These are phyloP conservation scores for Leptosomus discolor DNA, from an alignment of 2,113 vertebrate genomes.

Conservation along the genomic window DNA sequence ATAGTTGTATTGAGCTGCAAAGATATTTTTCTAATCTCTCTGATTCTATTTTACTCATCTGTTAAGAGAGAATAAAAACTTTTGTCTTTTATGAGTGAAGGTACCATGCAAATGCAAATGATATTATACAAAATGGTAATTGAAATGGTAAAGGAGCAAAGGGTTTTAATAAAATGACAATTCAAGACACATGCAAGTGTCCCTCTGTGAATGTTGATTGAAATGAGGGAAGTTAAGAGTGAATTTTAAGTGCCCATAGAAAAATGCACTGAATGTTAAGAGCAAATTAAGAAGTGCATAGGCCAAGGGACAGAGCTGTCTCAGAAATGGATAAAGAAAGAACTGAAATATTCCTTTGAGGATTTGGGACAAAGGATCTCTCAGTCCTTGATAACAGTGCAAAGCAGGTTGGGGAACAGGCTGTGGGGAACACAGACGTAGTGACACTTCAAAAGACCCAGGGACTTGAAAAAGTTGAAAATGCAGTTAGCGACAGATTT, in stretches of 20 bases:
- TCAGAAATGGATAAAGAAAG: conserved; percentile 18
- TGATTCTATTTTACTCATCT: conserved; percentile 32
- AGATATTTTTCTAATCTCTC: not conserved
- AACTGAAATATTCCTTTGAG: conserved; percentile 36
- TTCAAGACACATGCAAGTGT: not conserved
- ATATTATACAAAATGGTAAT: conserved; percentile 17
- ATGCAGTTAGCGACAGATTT: conserved; percentile 31
- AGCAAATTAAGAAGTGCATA: conserved; percentile 34
- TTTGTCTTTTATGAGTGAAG: conserved; percentile 24
- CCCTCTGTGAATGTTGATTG: conserved; percentile 4
- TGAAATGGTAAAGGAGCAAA: conserved; percentile 34
- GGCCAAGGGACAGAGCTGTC: not conserved
- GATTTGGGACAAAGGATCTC: conserved; percentile 35
- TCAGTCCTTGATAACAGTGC: conserved; percentile 13
- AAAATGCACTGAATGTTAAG: not conserved
- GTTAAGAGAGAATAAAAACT: conserved; percentile 23
- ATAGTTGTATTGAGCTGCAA: not conserved
- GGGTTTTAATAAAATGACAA: conserved; percentile 48
- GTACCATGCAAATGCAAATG: conserved; percentile 52
- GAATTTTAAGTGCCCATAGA: conserved; percentile 42
- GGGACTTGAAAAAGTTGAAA: conserved; percentile 53
- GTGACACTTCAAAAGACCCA: conserved; percentile 25
- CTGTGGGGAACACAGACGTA: not conserved
- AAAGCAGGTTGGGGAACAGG: conserved; percentile 42
- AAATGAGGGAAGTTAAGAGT: conserved; percentile 27